phyloP scores from a whole-genome alignment of 2,888 invertebrate species.

The Drosophila anomalata region DNA sequence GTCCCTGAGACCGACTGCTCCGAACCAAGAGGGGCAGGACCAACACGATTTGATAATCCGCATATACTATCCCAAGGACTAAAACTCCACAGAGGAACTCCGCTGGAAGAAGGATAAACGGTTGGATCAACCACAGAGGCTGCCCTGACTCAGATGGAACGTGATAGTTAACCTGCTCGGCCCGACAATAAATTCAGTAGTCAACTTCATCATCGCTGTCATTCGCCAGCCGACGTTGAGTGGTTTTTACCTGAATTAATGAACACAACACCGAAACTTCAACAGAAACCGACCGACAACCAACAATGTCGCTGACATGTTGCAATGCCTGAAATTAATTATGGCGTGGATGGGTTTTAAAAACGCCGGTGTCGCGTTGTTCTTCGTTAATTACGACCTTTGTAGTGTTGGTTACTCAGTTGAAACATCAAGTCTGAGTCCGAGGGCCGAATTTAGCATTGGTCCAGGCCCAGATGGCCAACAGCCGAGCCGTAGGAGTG shows the following conservation, averaged over 20 bases:
- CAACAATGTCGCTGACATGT: slow-evolving; percentile 51
- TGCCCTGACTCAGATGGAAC: slow-evolving; percentile 16
- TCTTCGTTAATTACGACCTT: slow-evolving; percentile 65
- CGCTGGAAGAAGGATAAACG: too few species aligned
- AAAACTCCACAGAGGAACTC: too few species aligned
- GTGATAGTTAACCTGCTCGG: slow-evolving; percentile 26
- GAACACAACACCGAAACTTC: slow-evolving; percentile 56
- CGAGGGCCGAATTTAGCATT: slow-evolving; percentile 44
- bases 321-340: slow-evolving; percentile 71
- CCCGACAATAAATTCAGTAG: slow-evolving; percentile 32
- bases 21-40: too few species aligned
- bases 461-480: slow-evolving; percentile 33
- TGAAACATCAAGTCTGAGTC: slow-evolving; percentile 23
- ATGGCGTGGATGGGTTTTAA: slow-evolving; percentile 56
- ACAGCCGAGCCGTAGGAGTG: slow-evolving; percentile 26
- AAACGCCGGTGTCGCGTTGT: slow-evolving; percentile 33
- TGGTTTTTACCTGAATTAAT: slow-evolving; percentile 58
- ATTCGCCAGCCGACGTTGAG: slow-evolving; percentile 8
- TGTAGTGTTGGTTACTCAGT: slow-evolving; percentile 21
- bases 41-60: too few species aligned
- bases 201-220: slow-evolving; percentile 44
- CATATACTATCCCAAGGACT: too few species aligned
- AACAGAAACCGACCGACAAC: slow-evolving; percentile 31
- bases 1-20: too few species aligned
- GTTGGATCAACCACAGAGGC: too few species aligned